Conservation (phyloP, 2,888 invertebrate species). For the Opisthograptis luteolata region DNA sequence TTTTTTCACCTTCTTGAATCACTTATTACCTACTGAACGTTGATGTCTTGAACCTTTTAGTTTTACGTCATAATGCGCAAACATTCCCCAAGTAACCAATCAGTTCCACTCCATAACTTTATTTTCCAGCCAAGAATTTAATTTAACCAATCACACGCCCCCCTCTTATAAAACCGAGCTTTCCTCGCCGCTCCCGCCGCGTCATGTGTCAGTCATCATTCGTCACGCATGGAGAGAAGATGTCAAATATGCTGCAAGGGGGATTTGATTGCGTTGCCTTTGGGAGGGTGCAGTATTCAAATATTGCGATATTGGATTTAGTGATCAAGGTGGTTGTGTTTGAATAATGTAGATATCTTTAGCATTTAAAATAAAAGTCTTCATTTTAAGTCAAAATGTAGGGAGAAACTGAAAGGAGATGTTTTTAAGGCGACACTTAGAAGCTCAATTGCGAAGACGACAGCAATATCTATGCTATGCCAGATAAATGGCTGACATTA, state of each 20-base stretch:
- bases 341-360: not conserved
- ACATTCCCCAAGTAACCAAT: not conserved
- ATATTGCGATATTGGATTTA: constrained; percentile 43
- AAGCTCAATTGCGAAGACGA: no score
- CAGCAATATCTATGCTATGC: no score
- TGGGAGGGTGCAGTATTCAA: constrained; percentile 52
- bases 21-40: no score
- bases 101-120: constrained; percentile 35
- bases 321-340: constrained; percentile 28
- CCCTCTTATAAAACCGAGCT: constrained; percentile 47
- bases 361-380: not conserved
- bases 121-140: constrained; percentile 55
- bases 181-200: constrained; percentile 49
- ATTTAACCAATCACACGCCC: constrained; percentile 47
- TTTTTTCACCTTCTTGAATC: no score
- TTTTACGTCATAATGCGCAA: no score
- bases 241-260: constrained; percentile 61
- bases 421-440: no score
- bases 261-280: constrained; percentile 56
- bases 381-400: constrained; percentile 1
- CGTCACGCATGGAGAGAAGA: constrained; percentile 67
- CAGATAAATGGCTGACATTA: no score
- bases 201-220: constrained; percentile 72
- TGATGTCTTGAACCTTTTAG: no score
- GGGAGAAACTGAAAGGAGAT: no score